Base-by-base conservation (phyloP, 2,797 vertebrate species). In the Amblyraja radiata region DNA sequence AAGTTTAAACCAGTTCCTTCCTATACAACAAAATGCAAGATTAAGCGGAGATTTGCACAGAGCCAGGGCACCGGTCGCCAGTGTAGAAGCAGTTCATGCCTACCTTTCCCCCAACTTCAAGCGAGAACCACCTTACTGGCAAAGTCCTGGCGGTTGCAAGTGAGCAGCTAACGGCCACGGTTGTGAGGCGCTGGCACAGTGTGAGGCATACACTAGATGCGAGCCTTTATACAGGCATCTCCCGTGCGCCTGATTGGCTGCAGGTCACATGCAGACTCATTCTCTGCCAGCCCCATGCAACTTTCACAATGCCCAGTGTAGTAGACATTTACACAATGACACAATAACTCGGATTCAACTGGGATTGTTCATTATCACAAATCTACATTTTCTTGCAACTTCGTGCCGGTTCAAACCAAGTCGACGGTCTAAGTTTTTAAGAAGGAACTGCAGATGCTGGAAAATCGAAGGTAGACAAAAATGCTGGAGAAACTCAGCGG, bases 201-300 rank as follows among this genome's bases (percentile, higher is more conserved):
- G 61, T 16, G n/a, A 88, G 2, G 63, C n/a, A 68, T 61, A 28
- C 61, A 68, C 5, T 65, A 2, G 32, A 32, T 65, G 61, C 39
- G 21, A 46, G 68, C 10, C 90, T n/a, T 76, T 92, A 68, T 92
- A 92, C 76, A 92, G 28, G 11, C 90, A 76, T 28, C 90, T 74
- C 25, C 39, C 76, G 36, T 2, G 71, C 68, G 90, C 73, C 46
- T 92, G 90, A 92, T 92, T 92, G 90, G 90, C 71, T 76, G 90
- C 90, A 28, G 21, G 65, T 92, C 90, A 92, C 90, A 92, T 92
- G 90, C 6, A 74, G 23, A 28, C 84, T 36, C 18, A 65, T 54
- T 74, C 71, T 46, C 39, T 46, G 90, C 71, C 90, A 92, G 39
- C 71, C 39, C 46, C 14, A 76, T 46, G 7, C 39, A 58, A 76